Percentiles rank a stretch among this genome's conserved stretches.
Conservation (phyloP, 2,113 vertebrate species). For the Antechinus stuartii region DNA sequence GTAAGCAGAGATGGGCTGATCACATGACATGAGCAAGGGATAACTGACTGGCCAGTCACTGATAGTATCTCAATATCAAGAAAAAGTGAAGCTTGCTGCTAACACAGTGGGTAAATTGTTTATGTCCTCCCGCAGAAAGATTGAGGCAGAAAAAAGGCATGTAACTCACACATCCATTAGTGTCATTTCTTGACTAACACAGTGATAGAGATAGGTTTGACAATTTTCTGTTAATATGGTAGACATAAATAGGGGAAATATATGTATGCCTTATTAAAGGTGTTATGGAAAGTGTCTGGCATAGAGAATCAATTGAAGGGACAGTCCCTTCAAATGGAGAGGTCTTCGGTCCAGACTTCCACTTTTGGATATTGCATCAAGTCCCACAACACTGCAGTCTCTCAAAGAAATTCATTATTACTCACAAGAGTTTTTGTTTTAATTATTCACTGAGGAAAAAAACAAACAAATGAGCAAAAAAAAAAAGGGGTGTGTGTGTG, state of each 20-base stretch:
- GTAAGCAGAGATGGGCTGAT: background rate
- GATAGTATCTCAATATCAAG: background rate
- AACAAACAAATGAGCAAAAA: too few relatives aligned
- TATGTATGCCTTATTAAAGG: too few relatives aligned
- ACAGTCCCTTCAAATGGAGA: background rate
- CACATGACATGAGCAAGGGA: background rate
- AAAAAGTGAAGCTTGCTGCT: background rate
- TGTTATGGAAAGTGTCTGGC: too few relatives aligned
- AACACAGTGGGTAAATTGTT: background rate
- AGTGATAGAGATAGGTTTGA: background rate
- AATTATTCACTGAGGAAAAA: background rate
- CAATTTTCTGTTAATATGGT: background rate
- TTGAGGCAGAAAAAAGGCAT: background rate
- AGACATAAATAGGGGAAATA: background rate
- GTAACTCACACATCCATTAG: background rate
- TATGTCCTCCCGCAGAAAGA: background rate
- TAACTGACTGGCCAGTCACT: background rate
- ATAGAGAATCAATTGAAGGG: background rate
- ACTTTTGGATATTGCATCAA: background rate
- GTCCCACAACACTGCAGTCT: background rate
- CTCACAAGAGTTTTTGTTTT: background rate
- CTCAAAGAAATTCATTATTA: background rate
- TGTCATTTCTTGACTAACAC: background rate
- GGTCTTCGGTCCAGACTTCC: background rate
- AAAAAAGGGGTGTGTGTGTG: too few relatives aligned